These are phyloP conservation scores for Mamestra configurata DNA, from an alignment of 1,140 invertebrate genomes.

Conservation along the genomic window DNA sequence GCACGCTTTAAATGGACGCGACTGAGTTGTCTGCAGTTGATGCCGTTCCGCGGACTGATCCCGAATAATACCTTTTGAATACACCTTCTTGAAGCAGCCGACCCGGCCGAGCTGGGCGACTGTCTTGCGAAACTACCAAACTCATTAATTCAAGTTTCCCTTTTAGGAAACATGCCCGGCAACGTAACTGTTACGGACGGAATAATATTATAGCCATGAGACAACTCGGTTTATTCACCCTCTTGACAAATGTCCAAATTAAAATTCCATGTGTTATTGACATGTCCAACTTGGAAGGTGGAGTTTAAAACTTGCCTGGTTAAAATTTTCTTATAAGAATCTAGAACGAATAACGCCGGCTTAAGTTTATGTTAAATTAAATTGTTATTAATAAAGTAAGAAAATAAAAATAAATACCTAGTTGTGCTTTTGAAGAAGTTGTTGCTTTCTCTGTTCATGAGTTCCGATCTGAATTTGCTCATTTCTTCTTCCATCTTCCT, in stretches of 20 bases:
- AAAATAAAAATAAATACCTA: constrained; percentile 89
- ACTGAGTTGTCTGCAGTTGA: constrained; percentile 85
- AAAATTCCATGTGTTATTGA: constrained; percentile 41
- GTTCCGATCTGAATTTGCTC: constrained; percentile 97
- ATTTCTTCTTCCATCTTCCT: constrained; percentile 99
- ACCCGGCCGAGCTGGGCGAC: constrained; percentile 72
- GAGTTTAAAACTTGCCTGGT: not conserved
- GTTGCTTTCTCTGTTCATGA: constrained; percentile 97
- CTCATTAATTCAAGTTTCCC: constrained; percentile 85
- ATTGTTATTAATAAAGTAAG: not conserved
- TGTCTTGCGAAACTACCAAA: constrained; percentile 79
- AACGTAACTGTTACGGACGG: constrained; percentile 71
- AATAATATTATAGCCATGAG: constrained; percentile 76
- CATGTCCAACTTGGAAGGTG: not conserved
- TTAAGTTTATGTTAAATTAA: constrained; percentile 29
- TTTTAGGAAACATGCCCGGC: constrained; percentile 78
- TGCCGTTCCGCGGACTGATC: constrained; percentile 85
- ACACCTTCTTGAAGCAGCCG: constrained; percentile 76
- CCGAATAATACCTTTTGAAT: constrained; percentile 85
- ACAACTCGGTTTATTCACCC: constrained; percentile 54
- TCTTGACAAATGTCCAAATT: constrained; percentile 44
- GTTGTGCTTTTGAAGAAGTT: constrained; percentile 96
- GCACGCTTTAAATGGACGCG: constrained; percentile 87
- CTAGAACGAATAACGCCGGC: not conserved
- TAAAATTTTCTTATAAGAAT: not conserved